Evolutionary conservation across 2,888 invertebrate species (phyloP), one percentile per base, ranked within the genome.

Genomic region (Prenolepis imparis): DNA sequence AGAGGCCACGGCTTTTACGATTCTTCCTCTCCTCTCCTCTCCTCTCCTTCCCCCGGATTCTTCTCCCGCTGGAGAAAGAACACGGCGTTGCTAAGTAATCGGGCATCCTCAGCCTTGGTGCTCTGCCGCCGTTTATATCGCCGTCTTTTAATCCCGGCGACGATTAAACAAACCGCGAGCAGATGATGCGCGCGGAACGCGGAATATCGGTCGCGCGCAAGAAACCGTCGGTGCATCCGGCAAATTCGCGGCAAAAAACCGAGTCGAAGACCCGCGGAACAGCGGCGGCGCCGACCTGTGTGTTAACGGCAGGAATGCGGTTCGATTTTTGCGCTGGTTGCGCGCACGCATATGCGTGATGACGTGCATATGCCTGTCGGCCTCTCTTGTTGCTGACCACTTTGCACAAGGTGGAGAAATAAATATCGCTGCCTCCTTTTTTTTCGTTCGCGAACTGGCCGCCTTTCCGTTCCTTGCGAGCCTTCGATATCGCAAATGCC

Each of bases 231-330:
- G 83, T 64, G 75, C 59, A 82, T 68, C 77, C 80, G 75, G 24
- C 61, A 86, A 87, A 87, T 86, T 89, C 85, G 77, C 80, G 72
- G 82, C 88, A 88, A 87, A 87, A 87, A 90, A 18, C 8, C 85
- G 82, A 82, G 74, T 82, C 85, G 64, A 75, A 85, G 86, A 88
- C 85, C 87, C 85, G 88, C 89, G 90, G 88, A 90, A 90, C 86
- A 86, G 82, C 87, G 85, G n/a, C 24, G 11, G 12, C 66, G 39
- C 8, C 12, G 41, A 6, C 41, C 3, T 83, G 86, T 83, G 86
- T 87, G 86, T 86, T 90, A 86, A 91, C 88, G 86, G 82, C 67
- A 84, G 87, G 92, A 92, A 92, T 92, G 91, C 90, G 57, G 89
- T 86, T 74, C 86, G 84, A 92, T 92, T 91, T 91, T 90, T 91